Percentiles rank a stretch among this genome's conserved stretches.
phyloP scores from a whole-genome alignment of 2,888 invertebrate genomes.

The Caenorhabditis sp. region DNA sequence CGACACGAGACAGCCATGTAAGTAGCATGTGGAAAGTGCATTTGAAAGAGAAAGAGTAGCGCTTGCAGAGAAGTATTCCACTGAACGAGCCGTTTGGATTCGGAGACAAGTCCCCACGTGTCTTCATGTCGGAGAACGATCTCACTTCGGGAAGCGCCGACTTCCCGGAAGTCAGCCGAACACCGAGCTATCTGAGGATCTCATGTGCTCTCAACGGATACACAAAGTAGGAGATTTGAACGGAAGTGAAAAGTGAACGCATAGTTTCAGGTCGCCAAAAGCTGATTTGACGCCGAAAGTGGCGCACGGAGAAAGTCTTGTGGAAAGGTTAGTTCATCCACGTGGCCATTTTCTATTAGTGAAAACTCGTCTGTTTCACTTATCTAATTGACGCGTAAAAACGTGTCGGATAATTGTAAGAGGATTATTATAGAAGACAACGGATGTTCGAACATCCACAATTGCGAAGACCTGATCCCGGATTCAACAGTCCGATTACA shows the following conservation, averaged over 20 bases:
- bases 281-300: constrained; percentile 23
- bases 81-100: constrained; percentile 47
- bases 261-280: constrained; percentile 50
- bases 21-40: background rate
- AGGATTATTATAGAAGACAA: constrained; percentile 32
- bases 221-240: no score
- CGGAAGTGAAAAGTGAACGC: no score
- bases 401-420: constrained; percentile 1
- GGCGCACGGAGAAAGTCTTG: constrained; percentile 53
- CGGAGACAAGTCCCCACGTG: constrained; percentile 50
- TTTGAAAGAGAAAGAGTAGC: background rate
- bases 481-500: constrained; percentile 42
- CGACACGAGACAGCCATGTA: constrained; percentile 47
- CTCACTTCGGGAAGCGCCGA: constrained; percentile 28
- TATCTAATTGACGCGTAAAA: no score
- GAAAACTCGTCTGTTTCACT: background rate
- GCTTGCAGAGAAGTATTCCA: constrained; percentile 22
- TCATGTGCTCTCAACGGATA: constrained; percentile 61
- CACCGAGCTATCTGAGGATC: constrained; percentile 59
- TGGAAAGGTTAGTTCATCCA: constrained; percentile 39
- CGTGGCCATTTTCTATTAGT: background rate
- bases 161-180: constrained; percentile 32
- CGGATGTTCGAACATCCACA: constrained; percentile 53
- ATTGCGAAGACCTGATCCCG: constrained; percentile 25
- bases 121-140: constrained; percentile 57